These are phyloP conservation scores for Karalla daura DNA, from an alignment of 2,797 vertebrate species.

Conservation along the genomic window DNA sequence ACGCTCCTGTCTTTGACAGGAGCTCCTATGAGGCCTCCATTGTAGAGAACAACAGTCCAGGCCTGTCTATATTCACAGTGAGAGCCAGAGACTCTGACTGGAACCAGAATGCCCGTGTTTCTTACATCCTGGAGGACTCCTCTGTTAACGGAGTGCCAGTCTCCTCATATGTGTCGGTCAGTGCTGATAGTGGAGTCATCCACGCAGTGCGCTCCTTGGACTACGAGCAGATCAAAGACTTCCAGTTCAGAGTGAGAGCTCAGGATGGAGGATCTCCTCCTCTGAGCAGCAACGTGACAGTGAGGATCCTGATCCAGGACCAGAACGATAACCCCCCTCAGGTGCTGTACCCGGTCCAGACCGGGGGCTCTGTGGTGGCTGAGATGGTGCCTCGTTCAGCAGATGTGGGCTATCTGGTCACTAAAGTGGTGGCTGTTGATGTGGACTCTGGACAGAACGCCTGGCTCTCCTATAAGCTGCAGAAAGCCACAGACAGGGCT, in stretches of 20 bases:
- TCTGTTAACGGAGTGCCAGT: no score
- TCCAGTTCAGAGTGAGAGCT: slow-evolving; percentile 55
- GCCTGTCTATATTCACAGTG: no score
- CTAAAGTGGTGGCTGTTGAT: slow-evolving; percentile 89
- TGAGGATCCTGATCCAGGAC: slow-evolving; percentile 79
- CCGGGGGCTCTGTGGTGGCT: slow-evolving; percentile 69
- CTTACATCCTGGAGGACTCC: no score
- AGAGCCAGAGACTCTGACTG: no score
- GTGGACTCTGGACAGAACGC: slow-evolving; percentile 81
- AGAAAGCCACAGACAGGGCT: slow-evolving; percentile 83
- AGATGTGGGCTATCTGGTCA: slow-evolving; percentile 88
- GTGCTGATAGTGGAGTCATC: slow-evolving; percentile 61
- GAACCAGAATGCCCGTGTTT: no score
- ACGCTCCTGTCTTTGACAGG: no score
- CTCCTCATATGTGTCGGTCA: slow-evolving; percentile 67
- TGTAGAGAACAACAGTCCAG: no score
- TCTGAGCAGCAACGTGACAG: slow-evolving; percentile 61
- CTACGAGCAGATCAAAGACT: slow-evolving; percentile 74
- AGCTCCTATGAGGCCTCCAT: no score
- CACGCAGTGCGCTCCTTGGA: slow-evolving; percentile 75
- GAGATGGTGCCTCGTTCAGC: slow-evolving; percentile 84
- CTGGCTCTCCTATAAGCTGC: slow-evolving; percentile 85
- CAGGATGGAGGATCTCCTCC: slow-evolving; percentile 78
- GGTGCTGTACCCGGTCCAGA: no score
- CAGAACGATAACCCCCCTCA: slow-evolving; percentile 79